phyloP scores from a whole-genome alignment of 2,797 vertebrate genomes.

The Channa striata region DNA sequence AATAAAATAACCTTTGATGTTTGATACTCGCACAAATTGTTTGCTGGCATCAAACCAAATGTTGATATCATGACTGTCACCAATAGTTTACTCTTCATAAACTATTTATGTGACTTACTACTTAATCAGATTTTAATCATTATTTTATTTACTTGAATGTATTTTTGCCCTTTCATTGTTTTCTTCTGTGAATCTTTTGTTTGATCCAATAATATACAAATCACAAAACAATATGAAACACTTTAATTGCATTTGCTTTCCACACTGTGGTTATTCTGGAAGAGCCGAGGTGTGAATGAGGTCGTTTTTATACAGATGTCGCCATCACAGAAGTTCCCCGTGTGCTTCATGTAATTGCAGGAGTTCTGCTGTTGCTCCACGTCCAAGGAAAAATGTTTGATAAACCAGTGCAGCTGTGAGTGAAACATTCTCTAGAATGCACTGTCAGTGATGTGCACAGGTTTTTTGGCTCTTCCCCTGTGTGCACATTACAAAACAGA shows the following conservation, averaged over 20 bases:
- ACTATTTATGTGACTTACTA: background rate
- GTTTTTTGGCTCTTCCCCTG: background rate
- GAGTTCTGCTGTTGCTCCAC: slow-evolving; percentile 19
- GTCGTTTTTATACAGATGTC: slow-evolving; percentile 26
- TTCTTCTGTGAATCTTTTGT: background rate
- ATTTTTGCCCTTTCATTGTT: background rate
- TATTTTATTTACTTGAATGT: background rate
- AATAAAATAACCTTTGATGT: slow-evolving; percentile 11
- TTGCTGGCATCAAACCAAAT: slow-evolving; percentile 7
- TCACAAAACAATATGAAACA: background rate
- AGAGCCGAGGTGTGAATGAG: background rate
- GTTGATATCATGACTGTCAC: background rate
- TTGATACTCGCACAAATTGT: background rate
- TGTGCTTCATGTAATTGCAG: background rate
- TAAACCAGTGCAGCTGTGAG: background rate
- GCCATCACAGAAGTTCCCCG: slow-evolving; percentile 1
- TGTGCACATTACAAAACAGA: background rate
- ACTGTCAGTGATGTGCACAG: background rate
- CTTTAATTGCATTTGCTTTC: background rate
- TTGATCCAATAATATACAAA: background rate
- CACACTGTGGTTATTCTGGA: background rate
- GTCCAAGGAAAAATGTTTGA: background rate
- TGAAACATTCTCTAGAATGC: background rate
- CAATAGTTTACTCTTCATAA: slow-evolving; percentile 17
- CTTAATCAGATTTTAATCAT: background rate